Conservation (phyloP, 2,888 invertebrate genomes). For the Apeira syringaria region DNA sequence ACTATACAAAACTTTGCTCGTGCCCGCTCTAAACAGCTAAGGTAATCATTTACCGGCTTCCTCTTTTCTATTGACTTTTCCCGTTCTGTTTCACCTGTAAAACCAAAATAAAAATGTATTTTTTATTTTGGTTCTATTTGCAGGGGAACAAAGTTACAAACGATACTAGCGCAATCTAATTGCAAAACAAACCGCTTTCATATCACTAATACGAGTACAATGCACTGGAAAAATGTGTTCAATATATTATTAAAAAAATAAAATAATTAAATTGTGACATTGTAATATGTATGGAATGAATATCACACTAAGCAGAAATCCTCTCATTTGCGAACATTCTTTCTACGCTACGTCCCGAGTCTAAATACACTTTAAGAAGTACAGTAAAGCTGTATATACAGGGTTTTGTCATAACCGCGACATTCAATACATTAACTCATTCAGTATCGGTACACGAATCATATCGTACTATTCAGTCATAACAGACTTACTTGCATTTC, state of each 20-base stretch:
- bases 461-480: too few relatives aligned
- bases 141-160: conserved; percentile 32
- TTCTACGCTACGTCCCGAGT: conserved; percentile 35
- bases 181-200: conserved; percentile 57
- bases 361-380: conserved; percentile 33
- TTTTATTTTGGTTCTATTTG: conserved; percentile 1
- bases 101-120: too few relatives aligned
- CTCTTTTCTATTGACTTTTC: too few relatives aligned
- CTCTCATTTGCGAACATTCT: conserved; percentile 50
- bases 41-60: too few relatives aligned
- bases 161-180: conserved; percentile 79
- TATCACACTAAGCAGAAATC: conserved; percentile 77
- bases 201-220: conserved; percentile 24
- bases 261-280: conserved; percentile 53
- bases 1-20: too few relatives aligned
- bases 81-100: too few relatives aligned
- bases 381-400: conserved; percentile 17
- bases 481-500: too few relatives aligned
- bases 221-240: conserved; percentile 31
- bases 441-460: background rate
- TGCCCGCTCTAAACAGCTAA: too few relatives aligned
- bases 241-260: conserved; percentile 37
- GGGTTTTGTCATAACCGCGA: background rate
- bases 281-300: conserved; percentile 69
- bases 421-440: background rate